Conservation (phyloP, 2,888 invertebrate genomes). For the Acleris emargana region DNA sequence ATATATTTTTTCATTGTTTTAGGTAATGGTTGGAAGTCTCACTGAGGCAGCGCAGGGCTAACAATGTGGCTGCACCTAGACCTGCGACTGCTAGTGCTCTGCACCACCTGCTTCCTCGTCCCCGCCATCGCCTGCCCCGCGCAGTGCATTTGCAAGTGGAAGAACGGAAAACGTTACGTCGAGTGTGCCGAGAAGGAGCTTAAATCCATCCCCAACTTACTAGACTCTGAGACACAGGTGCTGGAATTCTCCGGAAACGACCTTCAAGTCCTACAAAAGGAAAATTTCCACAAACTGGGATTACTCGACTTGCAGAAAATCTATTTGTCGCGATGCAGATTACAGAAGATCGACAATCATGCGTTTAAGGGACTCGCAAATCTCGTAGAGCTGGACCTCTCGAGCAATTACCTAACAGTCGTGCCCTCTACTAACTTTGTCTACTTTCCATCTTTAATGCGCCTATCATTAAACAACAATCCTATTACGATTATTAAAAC, state of each 20-base stretch:
- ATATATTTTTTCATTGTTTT: slow-evolving; percentile 62
- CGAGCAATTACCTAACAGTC: slow-evolving; percentile 90
- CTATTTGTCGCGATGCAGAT: slow-evolving; percentile 90
- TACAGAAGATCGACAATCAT: slow-evolving; percentile 90
- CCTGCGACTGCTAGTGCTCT: slow-evolving; percentile 74
- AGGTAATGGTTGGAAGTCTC: slow-evolving; percentile 69
- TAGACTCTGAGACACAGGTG: slow-evolving; percentile 94
- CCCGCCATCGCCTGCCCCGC: slow-evolving; percentile 87
- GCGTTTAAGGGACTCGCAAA: slow-evolving; percentile 94
- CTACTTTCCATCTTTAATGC: slow-evolving; percentile 92
- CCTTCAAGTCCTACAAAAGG: slow-evolving; percentile 89
- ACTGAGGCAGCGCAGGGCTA: slow-evolving; percentile 60
- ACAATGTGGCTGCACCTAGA: slow-evolving; percentile 73
- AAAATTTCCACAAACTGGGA: slow-evolving; percentile 90
- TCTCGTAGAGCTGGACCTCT: slow-evolving; percentile 94
- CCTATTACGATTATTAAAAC: slow-evolving; percentile 89
- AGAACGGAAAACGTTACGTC: slow-evolving; percentile 95
- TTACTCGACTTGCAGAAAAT: slow-evolving; percentile 94
- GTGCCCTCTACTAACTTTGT: slow-evolving; percentile 91
- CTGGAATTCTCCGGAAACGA: slow-evolving; percentile 93
- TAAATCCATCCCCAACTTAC: slow-evolving; percentile 89
- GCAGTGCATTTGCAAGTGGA: slow-evolving; percentile 95
- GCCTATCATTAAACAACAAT: slow-evolving; percentile 91
- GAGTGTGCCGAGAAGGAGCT: slow-evolving; percentile 93
- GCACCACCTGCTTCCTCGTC: slow-evolving; percentile 73